Conservation (phyloP, 2,797 vertebrate species). For the Sebastes itinus region DNA sequence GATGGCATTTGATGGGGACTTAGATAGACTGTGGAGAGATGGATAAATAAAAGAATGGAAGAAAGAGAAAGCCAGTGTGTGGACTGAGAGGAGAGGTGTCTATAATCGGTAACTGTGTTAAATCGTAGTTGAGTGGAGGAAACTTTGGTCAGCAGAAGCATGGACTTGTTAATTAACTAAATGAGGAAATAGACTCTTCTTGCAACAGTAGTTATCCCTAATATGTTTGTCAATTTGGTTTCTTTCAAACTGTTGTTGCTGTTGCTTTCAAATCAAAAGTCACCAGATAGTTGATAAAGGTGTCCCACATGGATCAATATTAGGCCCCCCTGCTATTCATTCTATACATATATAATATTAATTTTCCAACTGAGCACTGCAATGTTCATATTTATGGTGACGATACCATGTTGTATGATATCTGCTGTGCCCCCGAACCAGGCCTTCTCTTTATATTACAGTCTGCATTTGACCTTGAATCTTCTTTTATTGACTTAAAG, state of each 20-base stretch:
- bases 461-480: background rate
- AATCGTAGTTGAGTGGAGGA: constrained; percentile 1
- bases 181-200: background rate
- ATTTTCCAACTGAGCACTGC: background rate
- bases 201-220: too few species aligned
- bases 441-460: background rate
- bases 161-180: constrained; percentile 17
- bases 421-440: background rate
- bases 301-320: constrained; percentile 1
- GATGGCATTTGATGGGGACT: constrained; percentile 37
- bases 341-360: background rate
- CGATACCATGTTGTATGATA: background rate
- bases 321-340: background rate
- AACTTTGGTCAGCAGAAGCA: constrained; percentile 16
- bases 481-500: background rate
- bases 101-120: background rate
- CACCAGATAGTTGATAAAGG: background rate
- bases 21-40: constrained; percentile 38
- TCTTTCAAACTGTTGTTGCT: background rate
- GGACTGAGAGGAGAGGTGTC: background rate
- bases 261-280: background rate
- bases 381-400: background rate
- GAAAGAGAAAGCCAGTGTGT: background rate
- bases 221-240: background rate
- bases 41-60: constrained; percentile 36